A percentile compares a stretch with the other conserved stretches of the same genome.
These are phyloP conservation scores for Campoplex nolae DNA, from an alignment of 2,888 invertebrate genomes.

Conservation along the genomic window DNA sequence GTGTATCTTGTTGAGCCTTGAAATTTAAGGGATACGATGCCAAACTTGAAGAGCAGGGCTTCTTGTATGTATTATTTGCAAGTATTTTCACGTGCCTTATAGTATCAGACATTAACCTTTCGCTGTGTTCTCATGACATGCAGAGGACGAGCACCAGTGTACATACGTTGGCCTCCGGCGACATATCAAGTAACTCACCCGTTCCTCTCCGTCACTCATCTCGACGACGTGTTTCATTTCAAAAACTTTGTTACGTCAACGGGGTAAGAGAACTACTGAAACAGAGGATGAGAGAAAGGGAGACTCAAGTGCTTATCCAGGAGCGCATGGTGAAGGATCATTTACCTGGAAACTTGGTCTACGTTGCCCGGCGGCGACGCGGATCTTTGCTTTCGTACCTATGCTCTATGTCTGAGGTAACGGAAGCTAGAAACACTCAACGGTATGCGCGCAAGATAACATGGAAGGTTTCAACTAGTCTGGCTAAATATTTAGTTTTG, in stretches of 20 bases:
- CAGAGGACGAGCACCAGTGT: slow-evolving; percentile 48
- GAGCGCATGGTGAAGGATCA: slow-evolving; percentile 49
- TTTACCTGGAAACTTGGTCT: slow-evolving; percentile 60
- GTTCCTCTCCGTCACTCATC: slow-evolving; percentile 30
- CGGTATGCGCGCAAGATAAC: not conserved
- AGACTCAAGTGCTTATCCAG: slow-evolving; percentile 35
- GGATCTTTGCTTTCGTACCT: slow-evolving; percentile 40
- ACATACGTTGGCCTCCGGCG: slow-evolving; percentile 41
- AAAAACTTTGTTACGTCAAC: slow-evolving; percentile 59
- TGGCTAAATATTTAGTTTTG: slow-evolving; percentile 9
- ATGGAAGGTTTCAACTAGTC: not conserved
- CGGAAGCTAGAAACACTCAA: not conserved
- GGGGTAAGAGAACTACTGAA: slow-evolving; percentile 3
- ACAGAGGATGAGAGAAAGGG: slow-evolving; percentile 18
- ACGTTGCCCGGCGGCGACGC: slow-evolving; percentile 45
- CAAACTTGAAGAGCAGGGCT: not conserved
- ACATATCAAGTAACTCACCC: slow-evolving; percentile 59
- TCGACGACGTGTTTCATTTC: slow-evolving; percentile 45
- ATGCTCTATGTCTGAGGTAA: not conserved
- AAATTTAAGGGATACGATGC: slow-evolving; percentile 34
- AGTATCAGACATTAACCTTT: slow-evolving; percentile 24
- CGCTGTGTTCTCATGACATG: slow-evolving; percentile 38
- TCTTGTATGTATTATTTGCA: not conserved
- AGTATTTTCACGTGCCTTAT: not conserved
- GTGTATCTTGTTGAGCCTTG: slow-evolving; percentile 16